Percentiles rank a stretch among this genome's conserved stretches.
Conservation (phyloP, 2,797 vertebrate species). For the Neosilurus hyrtlii region DNA sequence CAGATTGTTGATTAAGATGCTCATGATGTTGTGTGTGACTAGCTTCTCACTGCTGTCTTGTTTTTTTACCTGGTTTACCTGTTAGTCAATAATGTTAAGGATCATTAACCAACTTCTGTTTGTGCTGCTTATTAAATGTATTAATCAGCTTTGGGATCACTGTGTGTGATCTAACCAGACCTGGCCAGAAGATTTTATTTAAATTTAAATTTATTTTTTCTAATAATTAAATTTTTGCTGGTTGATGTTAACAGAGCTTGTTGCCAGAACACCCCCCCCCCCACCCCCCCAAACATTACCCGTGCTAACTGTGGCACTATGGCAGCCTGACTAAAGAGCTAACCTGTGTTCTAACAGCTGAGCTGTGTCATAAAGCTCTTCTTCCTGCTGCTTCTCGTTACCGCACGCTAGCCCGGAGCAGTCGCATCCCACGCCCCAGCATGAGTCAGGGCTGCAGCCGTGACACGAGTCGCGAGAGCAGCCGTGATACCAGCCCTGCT, state of each 20-base stretch:
- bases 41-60: slow-evolving; percentile 18
- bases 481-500: slow-evolving; percentile 97
- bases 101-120: slow-evolving; percentile 43
- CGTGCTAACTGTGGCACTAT: slow-evolving; percentile 62
- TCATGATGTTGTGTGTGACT: slow-evolving; percentile 28
- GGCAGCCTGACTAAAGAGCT: slow-evolving; percentile 70
- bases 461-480: slow-evolving; percentile 99
- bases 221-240: not conserved
- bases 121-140: slow-evolving; percentile 40
- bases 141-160: not conserved
- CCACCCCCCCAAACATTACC: slow-evolving; percentile 3
- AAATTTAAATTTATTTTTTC: slow-evolving; percentile 9
- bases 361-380: slow-evolving; percentile 83
- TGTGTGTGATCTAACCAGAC: not conserved
- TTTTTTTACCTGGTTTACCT: slow-evolving; percentile 40
- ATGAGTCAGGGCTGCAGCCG: slow-evolving; percentile 99
- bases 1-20: slow-evolving; percentile 5
- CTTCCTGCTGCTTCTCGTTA: slow-evolving; percentile 91
- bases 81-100: slow-evolving; percentile 38
- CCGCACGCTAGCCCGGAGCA: slow-evolving; percentile 97
- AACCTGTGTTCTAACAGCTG: slow-evolving; percentile 62
- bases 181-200: not conserved
- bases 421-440: slow-evolving; percentile 97
- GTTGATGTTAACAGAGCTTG: not conserved
- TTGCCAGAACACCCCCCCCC: not conserved